A percentile compares a stretch with the other conserved stretches of the same genome.
These are phyloP conservation scores for Geodia barretti DNA, from an alignment of 37 sponge, comb jelly and placozoan genomes.

Conservation along the genomic window DNA sequence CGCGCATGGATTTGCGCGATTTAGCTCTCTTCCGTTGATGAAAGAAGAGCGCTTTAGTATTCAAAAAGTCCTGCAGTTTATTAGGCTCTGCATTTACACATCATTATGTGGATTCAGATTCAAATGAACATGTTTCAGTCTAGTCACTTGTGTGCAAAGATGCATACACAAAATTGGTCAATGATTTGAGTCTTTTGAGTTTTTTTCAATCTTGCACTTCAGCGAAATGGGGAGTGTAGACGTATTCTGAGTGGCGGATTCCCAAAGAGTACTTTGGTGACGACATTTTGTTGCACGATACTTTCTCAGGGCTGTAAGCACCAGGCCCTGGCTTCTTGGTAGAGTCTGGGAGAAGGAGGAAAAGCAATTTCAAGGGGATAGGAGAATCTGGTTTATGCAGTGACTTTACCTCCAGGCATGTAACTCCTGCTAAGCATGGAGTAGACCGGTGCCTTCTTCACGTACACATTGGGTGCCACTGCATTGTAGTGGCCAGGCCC, in stretches of 20 bases:
- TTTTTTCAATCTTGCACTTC: slow-evolving; percentile 64
- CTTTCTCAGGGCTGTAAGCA: slow-evolving; percentile 89
- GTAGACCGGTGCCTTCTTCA: slow-evolving; percentile 81
- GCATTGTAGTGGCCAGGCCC: slow-evolving; percentile 94
- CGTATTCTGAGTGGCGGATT: slow-evolving; percentile 95
- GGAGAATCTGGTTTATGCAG: too few species aligned
- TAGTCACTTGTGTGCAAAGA: neutral
- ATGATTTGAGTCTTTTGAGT: too few species aligned
- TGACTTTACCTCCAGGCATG: slow-evolving; percentile 83
- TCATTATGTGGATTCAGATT: too few species aligned
- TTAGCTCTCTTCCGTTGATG: too few species aligned
- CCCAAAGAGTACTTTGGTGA: slow-evolving; percentile 92
- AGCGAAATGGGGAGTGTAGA: slow-evolving; percentile 87
- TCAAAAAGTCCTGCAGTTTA: too few species aligned
- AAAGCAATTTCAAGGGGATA: neutral
- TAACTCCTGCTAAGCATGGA: slow-evolving; percentile 93
- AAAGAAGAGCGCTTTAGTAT: too few species aligned
- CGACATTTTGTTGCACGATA: slow-evolving; percentile 62
- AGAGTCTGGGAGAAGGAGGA: slow-evolving; percentile 57
- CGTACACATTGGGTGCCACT: slow-evolving; percentile 49
- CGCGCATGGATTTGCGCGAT: too few species aligned
- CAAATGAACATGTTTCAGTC: too few species aligned
- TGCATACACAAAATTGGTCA: neutral
- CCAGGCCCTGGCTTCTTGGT: slow-evolving; percentile 96
- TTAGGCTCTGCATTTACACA: too few species aligned